These are phyloP conservation scores for Ephestia elutella DNA, from an alignment of 1,140 invertebrate genomes.

Conservation along the genomic window DNA sequence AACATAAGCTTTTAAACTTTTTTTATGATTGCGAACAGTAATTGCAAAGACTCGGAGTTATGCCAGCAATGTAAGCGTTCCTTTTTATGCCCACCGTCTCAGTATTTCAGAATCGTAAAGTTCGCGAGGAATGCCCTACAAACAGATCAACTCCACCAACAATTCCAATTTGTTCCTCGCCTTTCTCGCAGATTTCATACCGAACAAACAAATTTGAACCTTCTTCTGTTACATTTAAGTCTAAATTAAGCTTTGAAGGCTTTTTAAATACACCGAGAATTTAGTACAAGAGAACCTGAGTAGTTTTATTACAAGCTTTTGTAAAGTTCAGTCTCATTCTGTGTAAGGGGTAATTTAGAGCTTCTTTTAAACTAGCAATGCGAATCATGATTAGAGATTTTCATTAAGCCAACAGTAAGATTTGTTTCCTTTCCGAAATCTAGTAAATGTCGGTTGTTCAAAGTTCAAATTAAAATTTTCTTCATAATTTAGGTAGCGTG, in stretches of 20 bases:
- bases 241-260: not conserved
- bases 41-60: slow-evolving; percentile 6
- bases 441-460: too few species aligned
- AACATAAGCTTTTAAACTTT: not conserved
- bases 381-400: too few species aligned
- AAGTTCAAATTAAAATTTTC: too few species aligned
- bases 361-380: too few species aligned
- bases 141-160: slow-evolving; percentile 14
- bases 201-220: slow-evolving; percentile 4
- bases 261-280: not conserved
- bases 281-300: not conserved
- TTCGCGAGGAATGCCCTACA: slow-evolving; percentile 14
- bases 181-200: not conserved
- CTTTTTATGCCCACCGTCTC: slow-evolving; percentile 5
- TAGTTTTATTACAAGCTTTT: not conserved
- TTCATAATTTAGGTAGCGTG: too few species aligned
- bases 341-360: too few species aligned
- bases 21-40: slow-evolving; percentile 4
- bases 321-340: not conserved
- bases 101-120: slow-evolving; percentile 23
- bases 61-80: slow-evolving; percentile 4
- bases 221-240: not conserved
- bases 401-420: too few species aligned
- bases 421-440: too few species aligned
- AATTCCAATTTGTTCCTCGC: slow-evolving; percentile 32